Conservation (phyloP, 2,797 vertebrate species). For the Phoeniculus purpureus region DNA sequence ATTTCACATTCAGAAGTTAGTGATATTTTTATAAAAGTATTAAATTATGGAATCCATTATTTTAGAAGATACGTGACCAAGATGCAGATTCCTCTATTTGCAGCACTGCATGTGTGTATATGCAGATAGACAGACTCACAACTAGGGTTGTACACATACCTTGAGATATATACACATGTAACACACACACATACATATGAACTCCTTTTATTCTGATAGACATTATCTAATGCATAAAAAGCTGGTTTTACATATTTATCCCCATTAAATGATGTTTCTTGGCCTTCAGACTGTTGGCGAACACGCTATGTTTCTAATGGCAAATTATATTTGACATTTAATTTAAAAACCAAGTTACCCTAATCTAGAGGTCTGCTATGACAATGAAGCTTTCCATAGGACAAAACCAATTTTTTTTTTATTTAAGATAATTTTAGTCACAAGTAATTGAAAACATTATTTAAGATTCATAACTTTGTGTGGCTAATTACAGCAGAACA, state of each 20-base stretch:
- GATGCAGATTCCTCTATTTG: neutral
- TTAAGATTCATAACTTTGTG: constrained; percentile 73
- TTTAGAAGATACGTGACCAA: constrained; percentile 28
- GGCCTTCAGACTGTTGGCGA: constrained; percentile 21
- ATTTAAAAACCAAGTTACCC: constrained; percentile 76
- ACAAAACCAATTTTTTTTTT: constrained; percentile 36
- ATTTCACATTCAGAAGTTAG: neutral
- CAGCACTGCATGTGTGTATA: neutral
- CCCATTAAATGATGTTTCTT: constrained; percentile 49
- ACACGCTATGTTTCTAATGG: constrained; percentile 58
- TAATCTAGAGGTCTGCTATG: constrained; percentile 69
- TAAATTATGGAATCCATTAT: constrained; percentile 27
- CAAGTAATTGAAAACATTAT: constrained; percentile 74
- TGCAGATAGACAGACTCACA: neutral
- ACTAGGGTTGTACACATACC: neutral
- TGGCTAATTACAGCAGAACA: constrained; percentile 76
- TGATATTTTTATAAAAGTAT: constrained; percentile 7
- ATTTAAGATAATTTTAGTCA: constrained; percentile 73
- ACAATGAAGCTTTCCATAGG: constrained; percentile 69
- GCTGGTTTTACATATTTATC: constrained; percentile 42
- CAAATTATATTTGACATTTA: constrained; percentile 77
- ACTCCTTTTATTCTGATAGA: constrained; percentile 29
- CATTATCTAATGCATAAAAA: constrained; percentile 14
- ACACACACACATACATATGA: neutral
- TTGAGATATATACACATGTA: no score